A percentile compares a stretch with the other conserved stretches of the same genome.
phyloP scores from a whole-genome alignment of 2,113 vertebrate genomes.

The Onychorhynchus coronatus region DNA sequence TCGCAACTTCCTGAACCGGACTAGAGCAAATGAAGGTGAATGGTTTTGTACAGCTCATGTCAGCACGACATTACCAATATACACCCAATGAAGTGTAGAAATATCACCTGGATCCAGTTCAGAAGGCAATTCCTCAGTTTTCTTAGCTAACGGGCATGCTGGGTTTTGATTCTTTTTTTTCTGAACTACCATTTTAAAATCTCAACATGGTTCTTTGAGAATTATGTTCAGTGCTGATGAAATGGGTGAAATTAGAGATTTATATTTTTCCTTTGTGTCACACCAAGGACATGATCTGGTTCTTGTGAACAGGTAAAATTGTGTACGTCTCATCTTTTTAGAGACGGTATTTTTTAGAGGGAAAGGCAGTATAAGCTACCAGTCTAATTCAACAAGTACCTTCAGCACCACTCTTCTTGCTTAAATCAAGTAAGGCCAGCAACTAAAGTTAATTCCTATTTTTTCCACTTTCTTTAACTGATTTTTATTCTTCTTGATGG shows the following conservation, averaged over 20 bases:
- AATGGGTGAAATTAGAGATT: neutral
- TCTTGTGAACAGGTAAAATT: neutral
- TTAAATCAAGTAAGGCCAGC: neutral
- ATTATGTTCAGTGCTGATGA: neutral
- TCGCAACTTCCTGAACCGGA: neutral
- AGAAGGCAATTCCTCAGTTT: neutral
- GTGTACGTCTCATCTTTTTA: neutral
- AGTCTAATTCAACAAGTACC: neutral
- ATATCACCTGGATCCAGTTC: neutral
- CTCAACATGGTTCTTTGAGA: neutral
- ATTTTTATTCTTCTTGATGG: neutral
- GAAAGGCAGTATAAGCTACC: neutral
- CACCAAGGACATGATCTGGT: neutral
- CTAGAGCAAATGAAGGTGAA: neutral
- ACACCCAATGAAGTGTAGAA: neutral
- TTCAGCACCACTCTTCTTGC: neutral
- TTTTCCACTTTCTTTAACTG: neutral
- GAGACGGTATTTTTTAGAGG: neutral
- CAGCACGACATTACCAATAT: neutral
- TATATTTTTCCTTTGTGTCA: neutral
- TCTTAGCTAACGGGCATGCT: neutral
- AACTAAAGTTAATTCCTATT: neutral
- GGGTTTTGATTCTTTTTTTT: neutral
- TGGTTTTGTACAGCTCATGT: neutral
- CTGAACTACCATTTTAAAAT: neutral